Evolutionary conservation across 2,797 vertebrate genomes (phyloP).

Genomic region (Chelon labrosus): DNA sequence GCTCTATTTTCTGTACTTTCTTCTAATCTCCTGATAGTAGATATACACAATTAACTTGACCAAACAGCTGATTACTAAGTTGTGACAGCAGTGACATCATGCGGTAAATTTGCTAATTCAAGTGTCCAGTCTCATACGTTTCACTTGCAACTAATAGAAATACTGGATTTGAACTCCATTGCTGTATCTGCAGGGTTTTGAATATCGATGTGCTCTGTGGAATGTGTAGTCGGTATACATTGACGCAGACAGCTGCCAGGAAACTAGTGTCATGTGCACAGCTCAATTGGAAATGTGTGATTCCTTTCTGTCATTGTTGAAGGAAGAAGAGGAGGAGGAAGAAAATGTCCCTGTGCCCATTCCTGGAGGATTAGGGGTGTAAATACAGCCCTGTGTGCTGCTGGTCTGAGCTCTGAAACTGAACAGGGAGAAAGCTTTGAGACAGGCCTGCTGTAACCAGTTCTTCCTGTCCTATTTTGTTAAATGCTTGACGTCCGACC

Average conservation of each 20-base stretch:
- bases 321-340: conserved; percentile 4
- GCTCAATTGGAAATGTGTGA: conserved; percentile 75
- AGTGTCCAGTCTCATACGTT: too few species aligned
- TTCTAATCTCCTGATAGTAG: neutral
- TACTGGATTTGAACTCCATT: too few species aligned
- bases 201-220: neutral
- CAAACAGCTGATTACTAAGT: too few species aligned
- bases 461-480: neutral
- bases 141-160: too few species aligned
- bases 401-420: conserved; percentile 26
- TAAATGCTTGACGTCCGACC: neutral
- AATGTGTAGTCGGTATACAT: conserved; percentile 4
- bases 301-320: conserved; percentile 30
- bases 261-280: conserved; percentile 73
- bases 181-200: neutral
- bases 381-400: conserved; percentile 34
- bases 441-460: neutral
- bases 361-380: conserved; percentile 53
- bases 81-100: conserved; percentile 10
- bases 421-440: conserved; percentile 1
- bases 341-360: conserved; percentile 27
- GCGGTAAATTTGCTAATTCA: neutral
- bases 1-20: too few species aligned
- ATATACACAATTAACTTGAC: neutral
- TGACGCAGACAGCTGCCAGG: conserved; percentile 17